Evolutionary conservation across 2,113 vertebrate species (phyloP).

Genomic region (Montifringilla adamsi): DNA sequence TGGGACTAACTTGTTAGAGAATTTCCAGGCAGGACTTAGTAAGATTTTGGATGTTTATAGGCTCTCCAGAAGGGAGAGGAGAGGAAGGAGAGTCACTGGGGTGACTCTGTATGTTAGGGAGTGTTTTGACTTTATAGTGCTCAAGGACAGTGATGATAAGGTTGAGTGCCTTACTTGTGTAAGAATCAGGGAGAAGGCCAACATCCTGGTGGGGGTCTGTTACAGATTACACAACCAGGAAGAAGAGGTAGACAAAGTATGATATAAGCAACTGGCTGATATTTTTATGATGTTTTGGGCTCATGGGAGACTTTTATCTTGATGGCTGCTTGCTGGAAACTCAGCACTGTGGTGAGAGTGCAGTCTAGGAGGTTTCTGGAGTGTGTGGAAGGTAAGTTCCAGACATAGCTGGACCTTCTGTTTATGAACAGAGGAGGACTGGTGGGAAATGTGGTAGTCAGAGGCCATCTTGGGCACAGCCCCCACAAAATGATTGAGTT

Average conservation of each 20-base stretch:
- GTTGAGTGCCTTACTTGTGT: neutral
- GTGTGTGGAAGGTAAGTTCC: neutral
- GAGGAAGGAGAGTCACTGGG: neutral
- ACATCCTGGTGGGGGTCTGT: neutral
- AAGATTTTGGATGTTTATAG: neutral
- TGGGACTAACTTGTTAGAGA: neutral
- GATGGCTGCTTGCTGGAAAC: neutral
- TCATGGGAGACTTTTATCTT: neutral
- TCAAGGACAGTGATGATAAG: neutral
- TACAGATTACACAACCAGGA: neutral
- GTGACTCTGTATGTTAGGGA: neutral
- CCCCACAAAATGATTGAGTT: neutral
- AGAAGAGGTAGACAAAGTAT: neutral
- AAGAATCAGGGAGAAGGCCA: neutral
- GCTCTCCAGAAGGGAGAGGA: neutral
- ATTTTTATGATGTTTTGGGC: neutral
- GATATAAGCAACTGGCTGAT: rapidly evolving
- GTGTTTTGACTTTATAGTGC: neutral
- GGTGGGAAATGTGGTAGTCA: neutral
- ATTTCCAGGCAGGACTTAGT: neutral
- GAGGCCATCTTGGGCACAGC: neutral
- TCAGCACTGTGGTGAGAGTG: no score
- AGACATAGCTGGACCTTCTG: neutral
- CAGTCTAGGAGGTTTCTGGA: neutral
- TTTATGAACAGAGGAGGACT: neutral